A percentile compares a stretch with the other conserved stretches of the same genome.
phyloP scores from a whole-genome alignment of 1,140 invertebrate species.

The Gonatopus flavifemur region DNA sequence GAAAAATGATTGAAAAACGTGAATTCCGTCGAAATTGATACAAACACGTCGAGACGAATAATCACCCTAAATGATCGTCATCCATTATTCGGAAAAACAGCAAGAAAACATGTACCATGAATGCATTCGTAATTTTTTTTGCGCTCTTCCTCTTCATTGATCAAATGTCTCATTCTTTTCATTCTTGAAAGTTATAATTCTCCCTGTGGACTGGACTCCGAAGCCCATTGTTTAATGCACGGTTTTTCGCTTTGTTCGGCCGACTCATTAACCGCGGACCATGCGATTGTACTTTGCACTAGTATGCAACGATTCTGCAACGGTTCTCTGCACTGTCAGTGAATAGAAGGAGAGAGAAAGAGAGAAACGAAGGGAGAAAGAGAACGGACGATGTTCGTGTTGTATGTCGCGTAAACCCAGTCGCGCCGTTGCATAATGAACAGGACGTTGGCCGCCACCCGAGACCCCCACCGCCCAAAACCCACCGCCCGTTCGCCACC shows the following conservation, averaged over 20 bases:
- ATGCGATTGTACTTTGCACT: conserved; percentile 49
- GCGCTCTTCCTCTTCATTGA: too few species aligned
- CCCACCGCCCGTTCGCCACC: conserved; percentile 19
- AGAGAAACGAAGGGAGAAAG: conserved; percentile 2
- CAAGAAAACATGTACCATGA: too few species aligned
- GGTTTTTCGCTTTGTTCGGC: conserved; percentile 52
- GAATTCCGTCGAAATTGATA: too few species aligned
- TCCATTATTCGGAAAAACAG: too few species aligned
- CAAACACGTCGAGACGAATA: too few species aligned
- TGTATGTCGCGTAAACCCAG: conserved; percentile 23
- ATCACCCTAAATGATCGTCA: too few species aligned
- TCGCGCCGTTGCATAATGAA: conserved; percentile 52
- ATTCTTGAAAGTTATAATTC: too few species aligned
- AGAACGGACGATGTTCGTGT: conserved; percentile 14
- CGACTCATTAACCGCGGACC: conserved; percentile 49
- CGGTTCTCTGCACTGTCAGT: conserved; percentile 31
- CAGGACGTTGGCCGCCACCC: conserved; percentile 38
- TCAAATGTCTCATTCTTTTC: too few species aligned
- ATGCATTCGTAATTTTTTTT: too few species aligned
- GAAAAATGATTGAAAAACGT: too few species aligned
- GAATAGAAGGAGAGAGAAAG: conserved; percentile 1
- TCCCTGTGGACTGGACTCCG: too few species aligned
- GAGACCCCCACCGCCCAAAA: conserved; percentile 16
- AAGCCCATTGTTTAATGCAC: conserved; percentile 55
- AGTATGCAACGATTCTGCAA: conserved; percentile 35